A percentile compares a stretch with the other conserved stretches of the same genome.
These are phyloP conservation scores for Oceanodroma tethys DNA, from an alignment of 2,113 vertebrate genomes.

Conservation along the genomic window DNA sequence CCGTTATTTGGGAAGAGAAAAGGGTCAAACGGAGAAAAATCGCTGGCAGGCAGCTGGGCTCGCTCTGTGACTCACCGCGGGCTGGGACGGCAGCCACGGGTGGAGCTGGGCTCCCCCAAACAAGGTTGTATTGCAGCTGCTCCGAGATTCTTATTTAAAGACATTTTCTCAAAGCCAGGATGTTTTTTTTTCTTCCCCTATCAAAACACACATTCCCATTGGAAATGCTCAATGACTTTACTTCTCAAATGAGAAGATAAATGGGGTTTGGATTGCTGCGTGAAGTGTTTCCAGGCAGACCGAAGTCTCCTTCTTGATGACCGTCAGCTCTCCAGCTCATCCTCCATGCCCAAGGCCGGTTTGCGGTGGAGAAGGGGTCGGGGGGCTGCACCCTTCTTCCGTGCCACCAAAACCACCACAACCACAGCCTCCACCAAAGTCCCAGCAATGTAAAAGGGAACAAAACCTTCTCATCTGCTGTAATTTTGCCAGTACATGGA, in stretches of 20 bases:
- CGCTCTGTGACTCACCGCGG: neutral
- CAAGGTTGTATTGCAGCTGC: neutral
- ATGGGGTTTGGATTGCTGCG: neutral
- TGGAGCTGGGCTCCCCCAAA: neutral
- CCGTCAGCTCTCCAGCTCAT: neutral
- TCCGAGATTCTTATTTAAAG: neutral
- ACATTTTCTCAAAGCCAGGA: neutral
- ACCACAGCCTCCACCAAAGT: neutral
- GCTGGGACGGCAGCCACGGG: neutral
- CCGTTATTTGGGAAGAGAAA: neutral
- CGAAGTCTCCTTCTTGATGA: neutral
- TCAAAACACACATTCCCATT: neutral
- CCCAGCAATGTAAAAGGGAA: neutral
- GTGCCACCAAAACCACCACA: neutral
- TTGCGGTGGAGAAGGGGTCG: rapidly evolving
- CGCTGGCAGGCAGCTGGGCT: neutral
- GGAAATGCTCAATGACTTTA: neutral
- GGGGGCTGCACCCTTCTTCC: neutral
- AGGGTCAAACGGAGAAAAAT: neutral
- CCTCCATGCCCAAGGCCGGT: neutral
- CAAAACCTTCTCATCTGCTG: neutral
- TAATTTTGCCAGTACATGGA: neutral
- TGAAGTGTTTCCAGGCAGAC: neutral
- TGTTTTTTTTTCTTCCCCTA: no score
- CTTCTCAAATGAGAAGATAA: neutral